Evolutionary conservation across 35 echinoderm and acorn worm species (phyloP).

Genomic region (Patiria miniata): DNA sequence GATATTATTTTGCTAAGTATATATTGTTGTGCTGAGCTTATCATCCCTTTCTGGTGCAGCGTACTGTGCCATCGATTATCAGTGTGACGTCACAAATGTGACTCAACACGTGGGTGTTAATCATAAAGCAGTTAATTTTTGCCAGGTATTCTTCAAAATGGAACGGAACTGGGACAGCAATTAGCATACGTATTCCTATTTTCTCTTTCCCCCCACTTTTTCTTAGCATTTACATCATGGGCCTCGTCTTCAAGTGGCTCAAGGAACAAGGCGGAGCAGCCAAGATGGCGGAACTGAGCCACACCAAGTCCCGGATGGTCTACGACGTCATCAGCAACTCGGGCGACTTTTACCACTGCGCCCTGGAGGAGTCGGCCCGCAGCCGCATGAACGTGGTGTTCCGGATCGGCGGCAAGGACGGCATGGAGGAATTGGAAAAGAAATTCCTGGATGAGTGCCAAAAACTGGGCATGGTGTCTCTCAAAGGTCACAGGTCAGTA

Average conservation of each 20-base stretch:
- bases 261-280: constrained; percentile 73
- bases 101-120: no score
- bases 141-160: no score
- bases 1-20: no score
- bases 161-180: no score
- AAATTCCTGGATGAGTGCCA: constrained; percentile 74
- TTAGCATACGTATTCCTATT: neutral
- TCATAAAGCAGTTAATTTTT: no score
- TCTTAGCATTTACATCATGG: constrained; percentile 92
- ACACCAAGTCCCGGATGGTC: constrained; percentile 61
- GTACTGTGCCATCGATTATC: no score
- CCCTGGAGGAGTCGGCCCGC: constrained; percentile 68
- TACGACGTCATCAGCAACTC: constrained; percentile 86
- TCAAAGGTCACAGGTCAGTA: constrained; percentile 96
- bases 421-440: constrained; percentile 84
- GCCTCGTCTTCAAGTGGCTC: constrained; percentile 88
- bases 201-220: neutral
- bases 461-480: constrained; percentile 67
- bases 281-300: constrained; percentile 71
- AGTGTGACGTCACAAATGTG: no score
- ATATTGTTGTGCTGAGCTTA: no score
- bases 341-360: constrained; percentile 81
- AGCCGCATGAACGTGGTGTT: constrained; percentile 93
- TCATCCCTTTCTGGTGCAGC: no score
- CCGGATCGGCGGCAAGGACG: constrained; percentile 72